A percentile compares a stretch with the other conserved stretches of the same genome.
phyloP scores from a whole-genome alignment of 2,797 vertebrate genomes.

The Aphelocoma californica region DNA sequence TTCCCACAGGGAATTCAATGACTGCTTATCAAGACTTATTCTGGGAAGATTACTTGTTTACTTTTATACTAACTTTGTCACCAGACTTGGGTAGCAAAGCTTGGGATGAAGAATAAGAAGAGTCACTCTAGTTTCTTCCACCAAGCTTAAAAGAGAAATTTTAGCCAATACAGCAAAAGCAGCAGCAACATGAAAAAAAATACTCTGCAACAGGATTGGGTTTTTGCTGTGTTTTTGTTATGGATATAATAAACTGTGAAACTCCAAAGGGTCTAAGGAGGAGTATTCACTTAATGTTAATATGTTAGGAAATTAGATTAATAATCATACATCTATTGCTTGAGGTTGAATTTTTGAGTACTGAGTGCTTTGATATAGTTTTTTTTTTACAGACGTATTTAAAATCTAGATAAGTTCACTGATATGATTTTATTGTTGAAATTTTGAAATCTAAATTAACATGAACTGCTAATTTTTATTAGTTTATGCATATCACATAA shows the following conservation, averaged over 20 bases:
- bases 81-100: not conserved
- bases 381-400: not conserved
- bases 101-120: not conserved
- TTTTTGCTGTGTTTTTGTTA: not conserved
- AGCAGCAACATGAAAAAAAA: not conserved
- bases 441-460: not conserved
- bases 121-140: not conserved
- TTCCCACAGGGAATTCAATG: not conserved
- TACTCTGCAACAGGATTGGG: not conserved
- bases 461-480: fast-evolving
- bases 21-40: not conserved
- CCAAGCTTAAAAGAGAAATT: not conserved
- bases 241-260: not conserved
- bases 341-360: not conserved
- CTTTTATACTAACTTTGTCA: not conserved
- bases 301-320: not conserved
- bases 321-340: not conserved
- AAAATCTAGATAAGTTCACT: not conserved
- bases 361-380: not conserved
- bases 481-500: not conserved
- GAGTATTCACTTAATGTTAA: not conserved
- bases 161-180: not conserved
- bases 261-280: not conserved
- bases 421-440: not conserved
- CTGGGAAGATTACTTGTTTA: not conserved